These are phyloP conservation scores for Agriopis marginaria DNA, from an alignment of 2,888 invertebrate species.

Conservation along the genomic window DNA sequence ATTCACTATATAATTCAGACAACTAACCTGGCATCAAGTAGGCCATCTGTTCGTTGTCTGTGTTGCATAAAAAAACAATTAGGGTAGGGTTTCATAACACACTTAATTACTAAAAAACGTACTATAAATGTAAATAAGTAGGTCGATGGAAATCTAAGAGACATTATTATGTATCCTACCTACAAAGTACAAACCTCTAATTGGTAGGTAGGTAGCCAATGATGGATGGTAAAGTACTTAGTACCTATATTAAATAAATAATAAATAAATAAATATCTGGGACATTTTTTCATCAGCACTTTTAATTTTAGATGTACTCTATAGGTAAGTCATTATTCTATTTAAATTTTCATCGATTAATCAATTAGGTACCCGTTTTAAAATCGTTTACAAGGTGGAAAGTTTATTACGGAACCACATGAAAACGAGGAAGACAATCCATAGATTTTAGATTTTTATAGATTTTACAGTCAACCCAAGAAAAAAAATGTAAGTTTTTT, in stretches of 20 bases:
- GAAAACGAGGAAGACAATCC: too few relatives aligned
- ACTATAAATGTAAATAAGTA: neutral
- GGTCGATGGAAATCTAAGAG: neutral
- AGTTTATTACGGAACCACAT: neutral
- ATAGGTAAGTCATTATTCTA: neutral
- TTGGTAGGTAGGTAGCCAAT: too few relatives aligned
- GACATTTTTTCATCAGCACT: too few relatives aligned
- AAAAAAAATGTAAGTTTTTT: too few relatives aligned
- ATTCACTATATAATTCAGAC: slow-evolving; percentile 35
- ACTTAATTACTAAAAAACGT: neutral
- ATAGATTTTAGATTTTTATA: too few relatives aligned
- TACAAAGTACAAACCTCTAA: neutral
- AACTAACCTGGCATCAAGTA: slow-evolving; percentile 51
- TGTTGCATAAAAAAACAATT: slow-evolving; percentile 44
- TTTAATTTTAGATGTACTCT: too few relatives aligned
- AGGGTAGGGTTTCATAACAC: slow-evolving; percentile 27
- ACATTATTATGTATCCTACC: neutral
- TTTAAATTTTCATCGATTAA: neutral
- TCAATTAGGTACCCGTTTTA: neutral
- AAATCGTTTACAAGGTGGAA: neutral
- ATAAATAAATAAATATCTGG: too few relatives aligned
- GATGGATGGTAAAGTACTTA: too few relatives aligned
- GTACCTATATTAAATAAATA: too few relatives aligned
- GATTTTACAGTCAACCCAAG: too few relatives aligned
- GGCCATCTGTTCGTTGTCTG: slow-evolving; percentile 50